A percentile compares a stretch with the other conserved stretches of the same genome.
Evolutionary conservation across 2,888 invertebrate genomes (phyloP).

Genomic region (Sinohyriopsis cumingii): DNA sequence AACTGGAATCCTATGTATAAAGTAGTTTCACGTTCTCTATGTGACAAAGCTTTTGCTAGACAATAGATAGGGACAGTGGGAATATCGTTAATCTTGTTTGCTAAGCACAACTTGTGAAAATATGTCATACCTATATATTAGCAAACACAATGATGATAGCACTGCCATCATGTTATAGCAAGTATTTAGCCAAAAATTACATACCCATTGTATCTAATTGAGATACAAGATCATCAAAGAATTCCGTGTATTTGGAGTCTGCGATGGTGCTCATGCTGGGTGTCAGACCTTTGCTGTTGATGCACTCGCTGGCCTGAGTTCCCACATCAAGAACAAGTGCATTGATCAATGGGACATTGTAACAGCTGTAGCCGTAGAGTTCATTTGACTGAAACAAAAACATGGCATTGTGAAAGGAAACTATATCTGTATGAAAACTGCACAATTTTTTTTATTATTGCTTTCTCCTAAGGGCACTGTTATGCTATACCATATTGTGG

Average conservation of each 20-base stretch:
- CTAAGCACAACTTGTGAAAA: no score
- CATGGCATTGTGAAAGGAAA: background rate
- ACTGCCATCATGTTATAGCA: no score
- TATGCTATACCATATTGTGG: no score
- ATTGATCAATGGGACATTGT: constrained; percentile 97
- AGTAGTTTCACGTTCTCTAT: no score
- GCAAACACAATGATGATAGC: no score
- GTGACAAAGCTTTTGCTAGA: no score
- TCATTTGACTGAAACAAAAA: constrained; percentile 71
- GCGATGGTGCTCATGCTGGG: constrained; percentile 96
- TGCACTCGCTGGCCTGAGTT: constrained; percentile 93
- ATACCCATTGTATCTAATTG: no score
- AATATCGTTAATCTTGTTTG: no score
- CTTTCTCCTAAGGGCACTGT: no score
- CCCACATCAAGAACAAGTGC: constrained; percentile 98
- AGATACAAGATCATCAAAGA: constrained; percentile 95
- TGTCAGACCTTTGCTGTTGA: constrained; percentile 90
- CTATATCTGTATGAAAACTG: background rate
- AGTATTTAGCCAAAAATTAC: background rate
- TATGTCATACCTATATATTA: no score
- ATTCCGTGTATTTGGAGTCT: constrained; percentile 99
- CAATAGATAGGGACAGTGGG: no score
- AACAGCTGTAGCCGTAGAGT: constrained; percentile 82
- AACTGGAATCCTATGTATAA: no score
- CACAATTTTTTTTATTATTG: background rate